These are phyloP conservation scores for Epizoanthus rinbou DNA, from an alignment of 92 coral and sea anemone species.

Conservation along the genomic window DNA sequence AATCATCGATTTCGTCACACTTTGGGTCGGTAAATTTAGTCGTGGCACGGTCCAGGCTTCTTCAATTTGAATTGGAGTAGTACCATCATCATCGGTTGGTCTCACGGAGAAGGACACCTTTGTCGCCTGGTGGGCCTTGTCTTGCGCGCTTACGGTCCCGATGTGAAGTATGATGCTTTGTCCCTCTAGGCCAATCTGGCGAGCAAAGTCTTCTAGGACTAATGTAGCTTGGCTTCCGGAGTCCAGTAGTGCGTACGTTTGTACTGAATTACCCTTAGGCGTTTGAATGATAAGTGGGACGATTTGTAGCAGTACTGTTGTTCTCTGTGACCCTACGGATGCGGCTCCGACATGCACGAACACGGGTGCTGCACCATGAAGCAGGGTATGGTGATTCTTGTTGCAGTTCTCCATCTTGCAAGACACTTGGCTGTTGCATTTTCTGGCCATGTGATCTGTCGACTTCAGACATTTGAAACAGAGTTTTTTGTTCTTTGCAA, in stretches of 20 bases:
- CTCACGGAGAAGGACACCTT: conserved; percentile 53
- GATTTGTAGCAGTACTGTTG: conserved; percentile 61
- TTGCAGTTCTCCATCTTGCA: conserved; percentile 59
- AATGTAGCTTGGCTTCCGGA: conserved; percentile 65
- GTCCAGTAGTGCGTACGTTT: conserved; percentile 66
- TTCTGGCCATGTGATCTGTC: conserved; percentile 53
- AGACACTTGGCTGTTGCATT: conserved; percentile 37
- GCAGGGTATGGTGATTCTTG: conserved; percentile 49
- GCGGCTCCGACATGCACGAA: conserved; percentile 44
- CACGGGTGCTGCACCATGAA: conserved; percentile 58
- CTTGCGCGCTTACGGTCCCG: conserved; percentile 55
- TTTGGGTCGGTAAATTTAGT: background rate
- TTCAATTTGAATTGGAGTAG: conserved; percentile 13
- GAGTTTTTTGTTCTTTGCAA: conserved; percentile 45
- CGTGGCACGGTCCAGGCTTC: conserved; percentile 8
- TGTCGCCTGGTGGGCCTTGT: conserved; percentile 46
- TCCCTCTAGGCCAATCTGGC: conserved; percentile 52
- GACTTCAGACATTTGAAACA: conserved; percentile 46
- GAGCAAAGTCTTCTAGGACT: conserved; percentile 51
- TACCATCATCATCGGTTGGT: conserved; percentile 17
- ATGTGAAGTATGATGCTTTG: conserved; percentile 39
- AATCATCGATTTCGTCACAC: conserved; percentile 3
- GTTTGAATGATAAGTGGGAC: conserved; percentile 58
- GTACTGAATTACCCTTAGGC: conserved; percentile 30
- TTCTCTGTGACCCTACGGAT: conserved; percentile 33